These are phyloP conservation scores for Eueides isabella DNA, from an alignment of 1,140 invertebrate genomes.

Conservation along the genomic window DNA sequence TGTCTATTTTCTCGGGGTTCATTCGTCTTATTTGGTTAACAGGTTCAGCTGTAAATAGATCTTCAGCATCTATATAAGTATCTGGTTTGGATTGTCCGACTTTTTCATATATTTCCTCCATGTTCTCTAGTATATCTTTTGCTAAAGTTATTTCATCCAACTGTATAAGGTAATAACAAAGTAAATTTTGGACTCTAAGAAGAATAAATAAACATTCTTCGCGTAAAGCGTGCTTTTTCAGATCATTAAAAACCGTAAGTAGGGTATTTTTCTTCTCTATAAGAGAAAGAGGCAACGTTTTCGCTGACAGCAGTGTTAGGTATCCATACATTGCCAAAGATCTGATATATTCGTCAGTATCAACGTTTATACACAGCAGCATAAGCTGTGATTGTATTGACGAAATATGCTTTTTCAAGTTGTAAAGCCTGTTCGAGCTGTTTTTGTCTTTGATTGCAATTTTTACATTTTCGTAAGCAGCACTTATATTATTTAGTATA, in stretches of 20 bases:
- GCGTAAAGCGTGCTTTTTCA: constrained; percentile 56
- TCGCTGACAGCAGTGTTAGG: constrained; percentile 60
- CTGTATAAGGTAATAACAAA: constrained; percentile 72
- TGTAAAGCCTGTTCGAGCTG: constrained; percentile 51
- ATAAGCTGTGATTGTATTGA: constrained; percentile 56
- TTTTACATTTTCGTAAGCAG: constrained; percentile 63
- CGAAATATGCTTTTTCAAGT: constrained; percentile 64
- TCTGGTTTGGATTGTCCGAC: constrained; percentile 56
- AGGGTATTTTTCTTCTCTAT: constrained; percentile 65
- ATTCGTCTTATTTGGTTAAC: constrained; percentile 55
- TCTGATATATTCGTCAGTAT: constrained; percentile 56
- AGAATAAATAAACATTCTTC: constrained; percentile 69
- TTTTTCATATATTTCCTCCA: constrained; percentile 71
- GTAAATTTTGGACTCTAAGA: constrained; percentile 73
- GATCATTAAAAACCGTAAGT: constrained; percentile 57
- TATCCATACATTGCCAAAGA: constrained; percentile 72
- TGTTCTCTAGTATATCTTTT: constrained; percentile 63
- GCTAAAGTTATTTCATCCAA: constrained; percentile 56
- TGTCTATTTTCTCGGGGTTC: constrained; percentile 75
- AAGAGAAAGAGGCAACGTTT: constrained; percentile 60
- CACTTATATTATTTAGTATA: constrained; percentile 57
- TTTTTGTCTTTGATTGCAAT: constrained; percentile 57
- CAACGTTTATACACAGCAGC: constrained; percentile 55
- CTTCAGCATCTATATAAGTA: constrained; percentile 66
- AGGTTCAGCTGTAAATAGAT: constrained; percentile 61